Base-by-base conservation (phyloP, 1,140 invertebrate genomes). In the Aphidius ervi region DNA sequence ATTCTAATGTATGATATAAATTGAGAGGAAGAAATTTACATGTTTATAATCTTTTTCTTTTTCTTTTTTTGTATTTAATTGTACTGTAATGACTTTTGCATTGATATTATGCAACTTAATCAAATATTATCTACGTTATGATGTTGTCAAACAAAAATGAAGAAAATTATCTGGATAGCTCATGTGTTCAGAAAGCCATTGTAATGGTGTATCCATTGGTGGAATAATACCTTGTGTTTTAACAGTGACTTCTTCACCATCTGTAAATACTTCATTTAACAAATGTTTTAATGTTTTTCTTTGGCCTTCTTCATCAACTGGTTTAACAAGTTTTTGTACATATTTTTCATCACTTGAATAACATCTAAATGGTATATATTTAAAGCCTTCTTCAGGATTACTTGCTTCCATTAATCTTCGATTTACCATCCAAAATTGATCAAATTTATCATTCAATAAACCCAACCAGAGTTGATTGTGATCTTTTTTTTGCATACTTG, bases 161-260 rank as follows among this genome's bases (percentile, higher is more conserved):
- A 99, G 80, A 81, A 99, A 99, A 81, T 99, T 99, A 76, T 99
- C 97, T 4, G 97, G 95, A 81, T 98, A 98, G 77, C 95, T 97
- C 56, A 99, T 82, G 79, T 99, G 95, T 81, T 98, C 94, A 10
- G 94, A 95, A 73, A 99, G 86, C 96, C 97, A 99, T 72, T 97
- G 92, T 6, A 99, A 70, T 5, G 96, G 94, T n/a, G 94, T 95
- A 53, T 97, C 91, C 46, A 87, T 69, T 5, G 95, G 91, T 59
- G 93, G 86, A 67, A 86, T 81, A 59, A 99, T 88, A 2, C 97
- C 97, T 80, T 99, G 97, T 52, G 91, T 95, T 63, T 91, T 82
- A 4, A 96, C 81, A 70, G 84, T 82, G 63, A 87, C 90, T 93
- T 77, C 48, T 39, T 55, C 58, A 60, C 80, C 79, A 53, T 85